Evolutionary conservation across 2,113 vertebrate species (phyloP), one percentile per base, ranked within the genome.

Genomic region (Aspidoscelis tigris): DNA sequence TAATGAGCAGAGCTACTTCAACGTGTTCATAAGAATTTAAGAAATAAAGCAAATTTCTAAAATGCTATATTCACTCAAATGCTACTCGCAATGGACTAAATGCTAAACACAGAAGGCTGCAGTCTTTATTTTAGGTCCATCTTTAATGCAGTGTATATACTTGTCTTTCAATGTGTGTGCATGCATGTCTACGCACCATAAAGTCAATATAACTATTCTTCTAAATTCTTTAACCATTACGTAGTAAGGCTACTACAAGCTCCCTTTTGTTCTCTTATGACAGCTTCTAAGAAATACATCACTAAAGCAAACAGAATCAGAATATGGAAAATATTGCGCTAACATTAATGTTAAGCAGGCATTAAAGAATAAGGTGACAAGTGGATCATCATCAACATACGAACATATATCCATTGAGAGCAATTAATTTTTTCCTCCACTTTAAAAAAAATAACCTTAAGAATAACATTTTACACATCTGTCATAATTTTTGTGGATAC

Each of bases 301-400:
- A 66, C 47, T 39, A 91, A 92, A 81, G 75, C 39, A 58, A 90
- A 88, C 89, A 88, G 84, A 92, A 84, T 89, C 75, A 43, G 78
- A 84, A 64, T 39, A 83, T 84, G 75, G 84, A 77, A 83, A 90
- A 24, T 41, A 87, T 58, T 84, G 4, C 3, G 21, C 53, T 92
- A 85, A 82, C 18, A n/a, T 84, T 90, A 80, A 92, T 82, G 55
- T 65, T 76, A 80, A 80, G 75, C 79, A 83, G 68, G 82, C 66
- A 82, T 33, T 86, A 90, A 88, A 89, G 89, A 33, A 66, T 84
- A 88, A 84, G 61, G 87, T 86, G 82, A 68, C 77, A 76, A 3
- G 80, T n/a, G 3, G 81, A 61, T 69, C 87, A 79, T 78, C 79
- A 92, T 72, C 53, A 41, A 87, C 64, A 88, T 8, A 70, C 4